Conservation (phyloP, 1,140 invertebrate species). For the Zaprionus capensis region DNA sequence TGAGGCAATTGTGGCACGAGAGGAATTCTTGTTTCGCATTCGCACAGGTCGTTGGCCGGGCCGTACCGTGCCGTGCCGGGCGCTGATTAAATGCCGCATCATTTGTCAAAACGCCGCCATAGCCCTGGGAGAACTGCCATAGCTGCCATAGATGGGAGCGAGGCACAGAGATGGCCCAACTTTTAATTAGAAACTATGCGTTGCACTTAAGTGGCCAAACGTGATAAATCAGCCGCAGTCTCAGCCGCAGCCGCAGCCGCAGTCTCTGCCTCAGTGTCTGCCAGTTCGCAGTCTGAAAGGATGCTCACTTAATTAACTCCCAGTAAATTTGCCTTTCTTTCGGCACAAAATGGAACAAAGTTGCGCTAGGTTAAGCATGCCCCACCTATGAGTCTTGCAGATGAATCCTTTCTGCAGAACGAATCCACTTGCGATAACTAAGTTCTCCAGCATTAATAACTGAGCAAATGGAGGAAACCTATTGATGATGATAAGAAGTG, state of each 20-base stretch:
- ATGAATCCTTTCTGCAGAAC: neutral
- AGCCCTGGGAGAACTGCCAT: neutral
- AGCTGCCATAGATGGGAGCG: neutral
- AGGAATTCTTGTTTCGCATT: neutral
- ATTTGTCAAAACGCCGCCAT: conserved; percentile 53
- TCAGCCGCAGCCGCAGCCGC: neutral
- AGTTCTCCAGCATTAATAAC: neutral
- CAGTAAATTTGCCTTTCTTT: conserved; percentile 23
- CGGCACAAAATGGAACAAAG: neutral
- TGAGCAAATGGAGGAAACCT: neutral
- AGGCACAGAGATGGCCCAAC: conserved; percentile 24
- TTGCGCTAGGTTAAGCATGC: neutral
- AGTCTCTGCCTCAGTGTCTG: neutral
- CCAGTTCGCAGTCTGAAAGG: neutral
- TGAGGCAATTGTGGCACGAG: neutral
- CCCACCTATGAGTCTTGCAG: neutral
- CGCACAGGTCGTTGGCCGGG: neutral
- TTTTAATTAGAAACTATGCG: conserved; percentile 70
- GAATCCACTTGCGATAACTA: neutral
- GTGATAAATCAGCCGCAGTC: conserved; percentile 31
- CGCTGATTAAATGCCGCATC: conserved; percentile 50
- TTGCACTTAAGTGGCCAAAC: conserved; percentile 34
- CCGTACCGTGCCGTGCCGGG: neutral
- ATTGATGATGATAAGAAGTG: neutral
- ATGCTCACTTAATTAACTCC: conserved; percentile 33